phyloP scores from a whole-genome alignment of 2,888 invertebrate species.

The Andrena fulva region DNA sequence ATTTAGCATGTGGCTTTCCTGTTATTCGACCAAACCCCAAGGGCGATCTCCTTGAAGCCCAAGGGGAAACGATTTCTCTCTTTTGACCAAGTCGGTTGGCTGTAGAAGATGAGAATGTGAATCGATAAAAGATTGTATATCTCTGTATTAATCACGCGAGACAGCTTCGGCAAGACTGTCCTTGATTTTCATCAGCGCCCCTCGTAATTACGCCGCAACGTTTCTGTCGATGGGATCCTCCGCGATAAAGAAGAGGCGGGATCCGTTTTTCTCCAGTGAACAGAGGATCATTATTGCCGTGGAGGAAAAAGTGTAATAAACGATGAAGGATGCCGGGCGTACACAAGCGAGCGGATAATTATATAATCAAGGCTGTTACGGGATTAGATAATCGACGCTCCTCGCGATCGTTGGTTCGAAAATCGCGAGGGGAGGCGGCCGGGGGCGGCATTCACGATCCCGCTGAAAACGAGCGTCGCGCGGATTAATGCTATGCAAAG shows the following conservation, averaged over 20 bases:
- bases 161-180: conserved; percentile 13
- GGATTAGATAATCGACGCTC: conserved; percentile 54
- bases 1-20: background rate
- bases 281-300: conserved; percentile 26
- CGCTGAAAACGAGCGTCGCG: background rate
- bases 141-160: background rate
- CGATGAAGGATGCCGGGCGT: conserved; percentile 28
- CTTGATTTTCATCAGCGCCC: conserved; percentile 39
- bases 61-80: background rate
- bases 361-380: conserved; percentile 61
- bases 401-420: background rate
- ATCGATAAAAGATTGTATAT: too few relatives aligned
- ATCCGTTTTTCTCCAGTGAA: conserved; percentile 30
- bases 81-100: too few relatives aligned
- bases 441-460: too few relatives aligned
- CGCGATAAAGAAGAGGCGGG: conserved; percentile 15
- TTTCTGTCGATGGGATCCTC: conserved; percentile 14
- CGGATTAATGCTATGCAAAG: conserved; percentile 5
- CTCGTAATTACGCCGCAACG: conserved; percentile 27
- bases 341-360: conserved; percentile 53
- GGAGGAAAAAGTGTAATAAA: conserved; percentile 40
- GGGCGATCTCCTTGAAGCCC: background rate
- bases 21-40: background rate
- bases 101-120: too few relatives aligned
- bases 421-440: background rate